Evolutionary conservation across 2,888 invertebrate species (phyloP).

Genomic region (Dromius quadrimaculatus): DNA sequence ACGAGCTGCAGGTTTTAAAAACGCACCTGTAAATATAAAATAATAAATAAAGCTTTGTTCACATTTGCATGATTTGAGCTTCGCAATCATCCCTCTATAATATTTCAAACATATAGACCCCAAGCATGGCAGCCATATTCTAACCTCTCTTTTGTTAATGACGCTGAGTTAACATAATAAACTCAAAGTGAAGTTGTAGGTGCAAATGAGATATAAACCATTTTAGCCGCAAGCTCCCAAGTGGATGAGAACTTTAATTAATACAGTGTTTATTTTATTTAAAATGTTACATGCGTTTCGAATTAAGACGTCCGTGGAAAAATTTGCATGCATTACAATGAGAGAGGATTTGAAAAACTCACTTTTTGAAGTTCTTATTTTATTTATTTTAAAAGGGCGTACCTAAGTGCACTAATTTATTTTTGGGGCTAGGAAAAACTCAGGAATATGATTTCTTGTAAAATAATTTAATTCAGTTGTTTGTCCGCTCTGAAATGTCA

Average conservation of each 20-base stretch:
- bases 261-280: conserved; percentile 66
- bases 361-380: too few species aligned
- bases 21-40: too few species aligned
- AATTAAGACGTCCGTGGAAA: conserved; percentile 31
- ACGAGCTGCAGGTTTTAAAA: too few species aligned
- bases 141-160: conserved; percentile 38
- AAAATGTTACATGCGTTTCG: conserved; percentile 60
- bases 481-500: neutral
- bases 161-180: conserved; percentile 36
- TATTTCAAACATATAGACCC: conserved; percentile 28
- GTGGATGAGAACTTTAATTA: conserved; percentile 59
- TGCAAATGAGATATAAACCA: conserved; percentile 64
- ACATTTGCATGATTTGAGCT: conserved; percentile 31
- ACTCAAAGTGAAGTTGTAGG: conserved; percentile 63
- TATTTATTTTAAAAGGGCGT: too few species aligned
- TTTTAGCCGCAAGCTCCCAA: conserved; percentile 40
- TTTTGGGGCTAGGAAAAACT: too few species aligned
- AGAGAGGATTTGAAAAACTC: too few species aligned
- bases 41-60: conserved; percentile 16
- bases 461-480: neutral
- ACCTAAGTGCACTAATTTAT: too few species aligned
- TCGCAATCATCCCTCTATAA: neutral
- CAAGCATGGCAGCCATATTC: conserved; percentile 25
- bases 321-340: conserved; percentile 17
- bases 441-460: neutral